Evolutionary conservation across 2,888 invertebrate genomes (phyloP).

Genomic region (Neoascia interrupta): DNA sequence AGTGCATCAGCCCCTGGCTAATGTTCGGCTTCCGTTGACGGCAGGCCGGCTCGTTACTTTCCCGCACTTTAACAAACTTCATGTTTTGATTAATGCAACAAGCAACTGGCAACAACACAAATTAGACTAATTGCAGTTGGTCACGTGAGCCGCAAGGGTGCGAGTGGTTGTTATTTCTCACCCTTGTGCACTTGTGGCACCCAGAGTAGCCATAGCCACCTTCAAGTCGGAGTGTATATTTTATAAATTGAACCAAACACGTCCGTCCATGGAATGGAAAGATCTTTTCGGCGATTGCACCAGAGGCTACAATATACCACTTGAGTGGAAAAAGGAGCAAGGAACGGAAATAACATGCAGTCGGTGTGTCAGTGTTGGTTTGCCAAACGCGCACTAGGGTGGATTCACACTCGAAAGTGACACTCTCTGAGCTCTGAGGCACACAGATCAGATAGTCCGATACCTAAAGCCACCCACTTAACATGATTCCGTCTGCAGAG

Average conservation of each 20-base stretch:
- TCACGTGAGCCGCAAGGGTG: conserved; percentile 55
- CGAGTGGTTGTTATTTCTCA: conserved; percentile 10
- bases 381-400: conserved; percentile 36
- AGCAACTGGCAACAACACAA: conserved; percentile 77
- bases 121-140: conserved; percentile 70
- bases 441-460: conserved; percentile 59
- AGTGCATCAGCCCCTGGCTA: conserved; percentile 52
- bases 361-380: background rate
- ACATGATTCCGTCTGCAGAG: conserved; percentile 51
- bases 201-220: conserved; percentile 40
- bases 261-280: conserved; percentile 54
- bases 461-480: conserved; percentile 63
- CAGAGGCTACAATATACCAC: conserved; percentile 35
- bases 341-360: conserved; percentile 32
- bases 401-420: conserved; percentile 68
- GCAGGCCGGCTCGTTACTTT: conserved; percentile 50
- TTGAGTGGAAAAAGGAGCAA: conserved; percentile 57
- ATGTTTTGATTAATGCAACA: conserved; percentile 78
- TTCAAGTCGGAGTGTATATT: conserved; percentile 15
- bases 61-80: conserved; percentile 65
- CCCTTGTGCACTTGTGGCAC: conserved; percentile 41
- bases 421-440: conserved; percentile 56
- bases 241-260: conserved; percentile 51
- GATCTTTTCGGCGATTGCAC: conserved; percentile 51
- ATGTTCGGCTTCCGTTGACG: conserved; percentile 66